Evolutionary conservation across 1,140 invertebrate genomes (phyloP), one percentile per base, ranked within the genome.

Genomic region (Portunus trituberculatus): DNA sequence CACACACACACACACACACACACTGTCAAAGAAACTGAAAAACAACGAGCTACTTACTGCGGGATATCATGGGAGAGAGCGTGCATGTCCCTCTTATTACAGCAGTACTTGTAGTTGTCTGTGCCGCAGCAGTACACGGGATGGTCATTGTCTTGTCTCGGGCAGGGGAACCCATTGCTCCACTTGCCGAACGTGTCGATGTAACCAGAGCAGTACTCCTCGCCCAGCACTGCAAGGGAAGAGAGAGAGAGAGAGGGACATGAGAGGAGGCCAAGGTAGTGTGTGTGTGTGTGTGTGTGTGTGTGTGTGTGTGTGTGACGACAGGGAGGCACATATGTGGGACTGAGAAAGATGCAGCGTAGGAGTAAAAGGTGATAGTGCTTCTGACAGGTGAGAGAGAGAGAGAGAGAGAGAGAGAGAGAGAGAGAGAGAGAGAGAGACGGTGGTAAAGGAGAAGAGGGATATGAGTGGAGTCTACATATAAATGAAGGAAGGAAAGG

Each of bases 141-240:
- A 32, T 97, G 96, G 20, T 96, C 96, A 25, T 96, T 96, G 31
- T 97, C 97, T 82, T 96, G 96, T 16, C 96, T 96, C n/a, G 97
- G 97, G 96, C 97, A 97, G 67, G 97, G 97, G 94, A 97, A 97
- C 0, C 97, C 97, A 39, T 97, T 97, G 96, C 97, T 97, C 97
- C 97, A 97, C 93, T 97, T 97, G 29, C 97, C 97, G 93, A 97
- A 96, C 39, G 96, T 96, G 94, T 97, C 97, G 12, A 96, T 96
- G 96, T 97, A 97, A 12, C 97, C 97, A 2, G 97, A 97, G 94
- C 97, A 97, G 96, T 97, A 97, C 45, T 97, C 97, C 76, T 97
- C 97, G 7, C 96, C 97, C 52, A 97, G 95, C n/a, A 97, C 97
- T 97, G 96, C 16, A 96, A 96, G 7, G 82, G 46, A 59, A 20